These are phyloP conservation scores for Napeogenes sylphis DNA, from an alignment of 2,888 invertebrate species.

Conservation along the genomic window DNA sequence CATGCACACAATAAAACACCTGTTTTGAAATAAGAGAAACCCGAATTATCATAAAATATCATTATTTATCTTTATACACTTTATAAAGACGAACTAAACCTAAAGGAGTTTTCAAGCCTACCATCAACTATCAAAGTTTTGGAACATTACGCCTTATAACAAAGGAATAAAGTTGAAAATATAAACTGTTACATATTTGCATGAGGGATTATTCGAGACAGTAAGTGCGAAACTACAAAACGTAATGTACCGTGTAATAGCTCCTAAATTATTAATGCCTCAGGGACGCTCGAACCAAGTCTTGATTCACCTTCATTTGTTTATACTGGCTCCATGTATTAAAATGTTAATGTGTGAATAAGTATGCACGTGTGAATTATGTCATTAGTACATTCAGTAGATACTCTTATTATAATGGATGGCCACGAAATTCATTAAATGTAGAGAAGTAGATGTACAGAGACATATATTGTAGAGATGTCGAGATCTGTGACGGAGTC, in stretches of 20 bases:
- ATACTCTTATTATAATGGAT: not conserved
- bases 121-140: slow-evolving; percentile 5
- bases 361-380: not conserved
- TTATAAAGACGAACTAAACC: not conserved
- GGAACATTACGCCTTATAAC: slow-evolving; percentile 3
- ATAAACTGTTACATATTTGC: slow-evolving; percentile 14
- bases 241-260: slow-evolving; percentile 39
- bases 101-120: not conserved
- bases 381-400: not conserved
- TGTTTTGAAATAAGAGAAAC: too few species aligned
- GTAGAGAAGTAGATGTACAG: too few species aligned
- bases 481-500: too few species aligned
- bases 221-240: slow-evolving; percentile 34
- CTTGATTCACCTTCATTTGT: slow-evolving; percentile 4
- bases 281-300: slow-evolving; percentile 13
- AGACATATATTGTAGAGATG: too few species aligned
- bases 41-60: too few species aligned
- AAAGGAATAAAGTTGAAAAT: slow-evolving; percentile 11
- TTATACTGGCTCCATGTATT: slow-evolving; percentile 1
- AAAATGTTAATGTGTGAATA: not conserved
- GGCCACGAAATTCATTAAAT: not conserved
- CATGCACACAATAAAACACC: too few species aligned
- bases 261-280: slow-evolving; percentile 37
- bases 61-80: not conserved
- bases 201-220: slow-evolving; percentile 30